phyloP scores from a whole-genome alignment of 2,113 vertebrate genomes.

The Austrofundulus limnaeus region DNA sequence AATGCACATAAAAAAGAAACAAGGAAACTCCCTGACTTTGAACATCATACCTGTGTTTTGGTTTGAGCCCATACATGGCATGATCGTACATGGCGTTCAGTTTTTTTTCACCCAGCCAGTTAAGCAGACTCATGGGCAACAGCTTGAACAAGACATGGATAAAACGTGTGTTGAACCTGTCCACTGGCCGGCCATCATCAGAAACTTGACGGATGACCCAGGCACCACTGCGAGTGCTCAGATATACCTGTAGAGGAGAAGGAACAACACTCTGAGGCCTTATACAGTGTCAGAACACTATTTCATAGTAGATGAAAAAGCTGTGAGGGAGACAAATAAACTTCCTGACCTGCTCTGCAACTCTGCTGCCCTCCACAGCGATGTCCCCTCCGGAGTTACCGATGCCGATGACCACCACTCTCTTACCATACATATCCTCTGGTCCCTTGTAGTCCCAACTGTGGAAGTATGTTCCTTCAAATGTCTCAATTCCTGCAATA shows the following conservation, averaged over 20 bases:
- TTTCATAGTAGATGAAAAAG: not conserved
- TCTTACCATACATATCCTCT: constrained; percentile 79
- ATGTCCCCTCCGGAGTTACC: constrained; percentile 92
- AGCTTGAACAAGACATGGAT: constrained; percentile 68
- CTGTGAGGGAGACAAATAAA: not conserved
- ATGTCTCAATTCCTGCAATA: constrained; percentile 84
- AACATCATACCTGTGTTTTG: constrained; percentile 77
- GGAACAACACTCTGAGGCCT: constrained; percentile 80
- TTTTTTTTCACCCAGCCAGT: constrained; percentile 68
- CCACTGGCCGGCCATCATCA: constrained; percentile 75
- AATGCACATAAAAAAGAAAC: not conserved
- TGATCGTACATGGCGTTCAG: constrained; percentile 84
- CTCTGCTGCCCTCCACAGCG: constrained; percentile 87
- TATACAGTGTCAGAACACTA: not conserved
- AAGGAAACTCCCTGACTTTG: not conserved
- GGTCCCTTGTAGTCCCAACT: constrained; percentile 90
- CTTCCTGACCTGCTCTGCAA: constrained; percentile 85
- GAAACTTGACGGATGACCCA: constrained; percentile 81
- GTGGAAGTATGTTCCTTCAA: constrained; percentile 85
- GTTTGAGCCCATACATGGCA: constrained; percentile 82
- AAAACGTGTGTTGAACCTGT: constrained; percentile 79
- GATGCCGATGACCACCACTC: constrained; percentile 86
- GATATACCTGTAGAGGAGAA: constrained; percentile 75
- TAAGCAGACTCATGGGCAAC: constrained; percentile 75
- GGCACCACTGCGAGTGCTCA: constrained; percentile 82